A percentile compares a stretch with the other conserved stretches of the same genome.
phyloP scores from a whole-genome alignment of 1,140 invertebrate species.

The Limonius californicus region DNA sequence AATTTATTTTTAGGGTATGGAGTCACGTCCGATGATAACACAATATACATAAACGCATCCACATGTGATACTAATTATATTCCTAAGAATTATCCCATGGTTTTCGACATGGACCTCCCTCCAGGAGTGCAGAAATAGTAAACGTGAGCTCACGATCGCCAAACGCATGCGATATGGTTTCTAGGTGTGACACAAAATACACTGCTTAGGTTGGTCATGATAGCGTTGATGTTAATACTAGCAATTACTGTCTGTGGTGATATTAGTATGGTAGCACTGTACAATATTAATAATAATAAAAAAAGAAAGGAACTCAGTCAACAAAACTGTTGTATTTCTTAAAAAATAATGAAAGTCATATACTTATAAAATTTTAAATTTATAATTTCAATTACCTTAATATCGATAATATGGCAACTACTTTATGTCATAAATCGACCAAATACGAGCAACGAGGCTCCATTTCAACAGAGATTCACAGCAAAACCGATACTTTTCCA shows the following conservation, averaged over 20 bases:
- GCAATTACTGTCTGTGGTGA: not conserved
- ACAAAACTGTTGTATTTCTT: not conserved
- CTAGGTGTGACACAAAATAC: not conserved
- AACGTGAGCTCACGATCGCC: not conserved
- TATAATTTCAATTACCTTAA: not conserved
- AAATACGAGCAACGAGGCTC: not conserved
- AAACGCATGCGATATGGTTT: not conserved
- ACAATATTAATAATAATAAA: not conserved
- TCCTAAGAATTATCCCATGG: constrained; percentile 72
- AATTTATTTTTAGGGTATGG: constrained; percentile 71
- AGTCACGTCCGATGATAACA: constrained; percentile 74
- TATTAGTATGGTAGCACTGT: not conserved
- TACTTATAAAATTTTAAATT: not conserved
- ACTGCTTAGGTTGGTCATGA: not conserved
- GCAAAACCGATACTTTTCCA: not conserved
- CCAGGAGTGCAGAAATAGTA: constrained; percentile 44
- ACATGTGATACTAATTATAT: constrained; percentile 78
- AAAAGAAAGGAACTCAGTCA: not conserved
- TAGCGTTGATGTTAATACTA: not conserved
- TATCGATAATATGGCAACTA: not conserved
- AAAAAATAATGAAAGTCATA: not conserved
- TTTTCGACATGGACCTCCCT: constrained; percentile 75
- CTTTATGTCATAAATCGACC: not conserved
- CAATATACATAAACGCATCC: constrained; percentile 81
- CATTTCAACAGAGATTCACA: not conserved